Base-by-base conservation (phyloP, 2,888 invertebrate genomes). In the Mactromeris polynyma region DNA sequence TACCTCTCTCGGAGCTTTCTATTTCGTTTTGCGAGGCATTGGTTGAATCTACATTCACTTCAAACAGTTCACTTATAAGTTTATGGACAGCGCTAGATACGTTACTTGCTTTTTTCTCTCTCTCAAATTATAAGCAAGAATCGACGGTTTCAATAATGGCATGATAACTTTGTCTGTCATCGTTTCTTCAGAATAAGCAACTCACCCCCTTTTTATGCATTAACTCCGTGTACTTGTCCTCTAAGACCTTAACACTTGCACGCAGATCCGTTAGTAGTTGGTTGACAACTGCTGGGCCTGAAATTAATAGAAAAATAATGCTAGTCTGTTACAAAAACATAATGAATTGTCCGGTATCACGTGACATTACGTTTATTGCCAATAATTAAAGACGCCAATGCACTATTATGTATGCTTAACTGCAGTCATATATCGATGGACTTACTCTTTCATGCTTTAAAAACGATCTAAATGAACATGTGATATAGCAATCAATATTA, bases 241-340 rank as follows among this genome's bases (percentile, higher is more conserved):
- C 95, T 38, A 95, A 87, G 7, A 84, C 88, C 78, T 93, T 92
- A 26, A 95, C 95, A 38, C 93, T 89, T 40, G 90, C 89, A 80
- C 92, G 92, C 54, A 95, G 82, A 86, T 95, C 95, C 33, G 92
- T 93, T 81, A 95, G 88, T 40, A 95, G 64, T 81, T 95, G 94
- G 73, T 95, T 93, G 17, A 95, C 94, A 21, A 95, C 94, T 0
- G 93, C 92, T 0, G 95, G 95, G 89, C 95, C 95, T 95, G 87
- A 6, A 87, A 82, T 42, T 19, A 58, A 17, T 51, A n/a, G 26
- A 82, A 33, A 33, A 31, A 4, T 21, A 19, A 21, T 21, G 51
- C n/a, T n/a, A n/a, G 3, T 14, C 21, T n/a, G 19, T 51, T 51
- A 21, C 14, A 21, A 3, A 19, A 14, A 51, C 17, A 19, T 42